Evolutionary conservation across 2,113 vertebrate species (phyloP), one percentile per base, ranked within the genome.

Genomic region (Pedetes capensis): DNA sequence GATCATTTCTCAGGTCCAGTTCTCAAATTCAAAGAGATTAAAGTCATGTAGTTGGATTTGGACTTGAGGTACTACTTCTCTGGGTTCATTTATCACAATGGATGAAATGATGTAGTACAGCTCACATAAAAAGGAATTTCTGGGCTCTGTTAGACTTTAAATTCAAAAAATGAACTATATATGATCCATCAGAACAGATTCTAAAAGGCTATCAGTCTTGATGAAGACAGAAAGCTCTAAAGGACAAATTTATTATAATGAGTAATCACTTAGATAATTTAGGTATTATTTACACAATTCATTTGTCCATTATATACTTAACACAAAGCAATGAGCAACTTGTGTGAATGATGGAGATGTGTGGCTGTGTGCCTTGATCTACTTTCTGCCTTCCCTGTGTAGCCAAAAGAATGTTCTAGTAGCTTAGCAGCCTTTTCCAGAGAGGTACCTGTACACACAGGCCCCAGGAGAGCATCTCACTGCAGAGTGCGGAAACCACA

Each of bases 21-120:
- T 84, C 75, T 89, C 92, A 88, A 49, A 82, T 82, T 61, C 79
- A 89, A 85, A 82, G 44, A 85, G n/a, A 83, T 84, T 82, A 89
- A 92, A 95, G 59, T 83, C 29, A 69, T 10, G 39, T 86, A 74
- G 78, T 81, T 94, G n/a, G n/a, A 47, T 63, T 90, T 89, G 34
- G 23, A 91, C 25, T 75, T 81, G 20, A 94, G 88, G 71, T 94
- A 83, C 49, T 87, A 49, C 53, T 79, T 95, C 53, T 63, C 22
- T 92, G 37, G 32, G 34, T 90, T 91, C 83, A 88, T 55, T 89
- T 68, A 29, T 92, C 49, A 82, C 12, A 82, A 53, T 69, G 18
- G 93, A 16, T 18, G 75, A 74, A 89, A 39, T 74, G 6, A 8
- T 29, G 3, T 14, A 49, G 32, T n/a, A 3, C 16, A n/a, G 49